A percentile compares a stretch with the other conserved stretches of the same genome.
phyloP scores from a whole-genome alignment of 30 jellyfish, hydroid and myxozoan genomes.

The Cassiopea andromeda region DNA sequence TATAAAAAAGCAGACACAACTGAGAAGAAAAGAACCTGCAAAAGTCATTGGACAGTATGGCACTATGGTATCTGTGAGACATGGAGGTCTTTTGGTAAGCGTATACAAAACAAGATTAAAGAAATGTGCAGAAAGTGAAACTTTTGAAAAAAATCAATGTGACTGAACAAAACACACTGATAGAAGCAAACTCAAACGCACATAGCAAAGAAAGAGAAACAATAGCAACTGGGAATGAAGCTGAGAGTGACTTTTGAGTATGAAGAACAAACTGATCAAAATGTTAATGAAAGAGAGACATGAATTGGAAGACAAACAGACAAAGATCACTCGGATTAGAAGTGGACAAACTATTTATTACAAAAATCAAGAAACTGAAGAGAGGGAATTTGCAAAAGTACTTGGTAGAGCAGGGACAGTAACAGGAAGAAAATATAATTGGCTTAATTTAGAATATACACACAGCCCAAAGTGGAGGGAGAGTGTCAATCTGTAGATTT shows the following conservation, averaged over 20 bases:
- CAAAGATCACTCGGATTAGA: neutral
- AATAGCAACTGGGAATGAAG: neutral
- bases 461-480: neutral
- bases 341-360: neutral
- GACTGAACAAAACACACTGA: neutral
- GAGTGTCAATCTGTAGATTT: neutral
- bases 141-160: neutral
- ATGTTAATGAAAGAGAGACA: neutral
- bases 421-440: neutral
- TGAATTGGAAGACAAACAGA: neutral
- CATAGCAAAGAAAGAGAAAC: neutral
- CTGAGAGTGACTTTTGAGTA: neutral
- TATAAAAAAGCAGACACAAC: neutral
- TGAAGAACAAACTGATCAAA: neutral
- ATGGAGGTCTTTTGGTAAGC: neutral
- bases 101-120: neutral
- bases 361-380: neutral
- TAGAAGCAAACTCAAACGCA: neutral
- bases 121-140: neutral
- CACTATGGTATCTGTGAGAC: neutral
- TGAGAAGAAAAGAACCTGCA: no score
- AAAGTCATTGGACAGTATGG: neutral
- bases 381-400: neutral
- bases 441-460: neutral
- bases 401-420: neutral